Conservation (phyloP, 2,113 vertebrate species). For the Lanius ludovicianus region DNA sequence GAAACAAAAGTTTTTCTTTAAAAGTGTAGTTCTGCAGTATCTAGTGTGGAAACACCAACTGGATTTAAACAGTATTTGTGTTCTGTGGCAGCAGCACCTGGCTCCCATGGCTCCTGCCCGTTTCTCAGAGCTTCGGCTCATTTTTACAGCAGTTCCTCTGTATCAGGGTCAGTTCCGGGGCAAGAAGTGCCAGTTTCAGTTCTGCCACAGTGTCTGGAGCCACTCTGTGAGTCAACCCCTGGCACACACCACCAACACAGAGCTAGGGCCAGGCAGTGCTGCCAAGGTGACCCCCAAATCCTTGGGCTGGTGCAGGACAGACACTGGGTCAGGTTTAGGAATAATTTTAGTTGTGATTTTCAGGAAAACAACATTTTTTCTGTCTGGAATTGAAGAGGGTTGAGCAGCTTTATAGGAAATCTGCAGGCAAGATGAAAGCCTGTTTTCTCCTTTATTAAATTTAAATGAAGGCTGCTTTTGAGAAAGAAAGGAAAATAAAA, state of each 20-base stretch:
- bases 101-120: rapidly evolving
- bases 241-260: not conserved
- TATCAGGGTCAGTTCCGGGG: not conserved
- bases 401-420: not conserved
- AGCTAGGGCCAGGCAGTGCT: not conserved
- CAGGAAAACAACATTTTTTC: not conserved
- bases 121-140: not conserved
- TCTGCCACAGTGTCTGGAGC: not conserved
- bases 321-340: not conserved
- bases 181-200: rapidly evolving
- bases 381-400: not conserved
- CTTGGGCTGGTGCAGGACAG: not conserved
- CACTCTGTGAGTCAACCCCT: not conserved
- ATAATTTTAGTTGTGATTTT: not conserved
- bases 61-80: not conserved
- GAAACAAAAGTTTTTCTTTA: not conserved
- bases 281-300: not conserved
- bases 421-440: not conserved
- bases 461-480: conserved; percentile 44
- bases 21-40: not conserved
- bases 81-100: not conserved
- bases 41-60: rapidly evolving
- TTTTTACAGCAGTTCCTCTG: not conserved
- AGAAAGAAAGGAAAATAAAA: not conserved
- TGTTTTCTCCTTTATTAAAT: conserved; percentile 31